Conservation (phyloP, 2,888 invertebrate genomes). For the Sceliomorpha sp. region DNA sequence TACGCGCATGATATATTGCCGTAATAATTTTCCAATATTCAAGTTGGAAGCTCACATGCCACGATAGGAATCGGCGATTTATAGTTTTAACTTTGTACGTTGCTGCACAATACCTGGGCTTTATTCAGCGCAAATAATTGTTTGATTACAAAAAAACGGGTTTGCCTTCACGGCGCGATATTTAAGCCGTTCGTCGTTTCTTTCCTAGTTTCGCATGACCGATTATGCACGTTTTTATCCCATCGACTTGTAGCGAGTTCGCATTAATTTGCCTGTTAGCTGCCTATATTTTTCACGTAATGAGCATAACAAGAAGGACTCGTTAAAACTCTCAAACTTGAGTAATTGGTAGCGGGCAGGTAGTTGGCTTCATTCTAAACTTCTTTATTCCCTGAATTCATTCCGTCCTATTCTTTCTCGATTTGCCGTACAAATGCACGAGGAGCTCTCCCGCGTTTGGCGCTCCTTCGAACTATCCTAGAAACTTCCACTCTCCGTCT, state of each 20-base stretch:
- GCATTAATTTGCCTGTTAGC: constrained; percentile 20
- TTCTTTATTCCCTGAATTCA: constrained; percentile 15
- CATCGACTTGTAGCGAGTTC: constrained; percentile 14
- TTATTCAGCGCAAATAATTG: constrained; percentile 7
- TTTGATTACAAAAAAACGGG: too few relatives aligned
- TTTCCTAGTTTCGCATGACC: too few relatives aligned
- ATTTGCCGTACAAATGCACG: constrained; percentile 15
- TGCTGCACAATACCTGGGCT: background rate
- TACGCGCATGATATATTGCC: constrained; percentile 16
- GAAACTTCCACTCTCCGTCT: constrained; percentile 13
- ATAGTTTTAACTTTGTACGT: background rate
- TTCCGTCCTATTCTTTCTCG: constrained; percentile 21
- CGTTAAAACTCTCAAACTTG: constrained; percentile 61
- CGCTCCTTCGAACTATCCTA: constrained; percentile 24
- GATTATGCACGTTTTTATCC: background rate
- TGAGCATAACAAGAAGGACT: constrained; percentile 39
- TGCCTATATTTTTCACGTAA: constrained; percentile 17
- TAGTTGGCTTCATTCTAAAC: constrained; percentile 21
- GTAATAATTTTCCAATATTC: constrained; percentile 11
- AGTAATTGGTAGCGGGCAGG: constrained; percentile 60
- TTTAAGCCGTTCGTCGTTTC: constrained; percentile 5
- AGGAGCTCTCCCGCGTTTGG: too few relatives aligned
- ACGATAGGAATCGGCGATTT: constrained; percentile 11
- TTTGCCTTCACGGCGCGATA: too few relatives aligned
- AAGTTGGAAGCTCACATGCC: background rate